A percentile compares a stretch with the other conserved stretches of the same genome.
phyloP scores from a whole-genome alignment of 1,140 invertebrate species.

The roundworm (Caenorhabditis elegans) region WBcel235 BX284606.5:14606001-14606500 shows the following conservation, averaged over 20 bases:
- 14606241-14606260: neutral
- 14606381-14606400: conserved; percentile 27
- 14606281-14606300: conserved; percentile 39
- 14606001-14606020: neutral
- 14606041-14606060: no score
- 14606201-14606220: neutral
- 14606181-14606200: neutral
- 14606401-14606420: neutral
- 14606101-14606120: no score
- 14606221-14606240: neutral
- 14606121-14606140: neutral
- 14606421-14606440: neutral
- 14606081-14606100: no score
- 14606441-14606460: no score
- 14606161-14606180: neutral
- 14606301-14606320: neutral
- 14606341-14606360: conserved; percentile 46
- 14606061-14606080: no score
- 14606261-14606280: conserved; percentile 41
- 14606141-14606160: neutral
- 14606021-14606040: neutral
- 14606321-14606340: conserved; percentile 13
- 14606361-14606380: conserved; percentile 35
- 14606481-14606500: no score
- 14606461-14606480: no score